Percentiles rank a stretch among this genome's conserved stretches.
Conservation (phyloP, 2,888 invertebrate species). For the Cataglyphis rosenhaueri region DNA sequence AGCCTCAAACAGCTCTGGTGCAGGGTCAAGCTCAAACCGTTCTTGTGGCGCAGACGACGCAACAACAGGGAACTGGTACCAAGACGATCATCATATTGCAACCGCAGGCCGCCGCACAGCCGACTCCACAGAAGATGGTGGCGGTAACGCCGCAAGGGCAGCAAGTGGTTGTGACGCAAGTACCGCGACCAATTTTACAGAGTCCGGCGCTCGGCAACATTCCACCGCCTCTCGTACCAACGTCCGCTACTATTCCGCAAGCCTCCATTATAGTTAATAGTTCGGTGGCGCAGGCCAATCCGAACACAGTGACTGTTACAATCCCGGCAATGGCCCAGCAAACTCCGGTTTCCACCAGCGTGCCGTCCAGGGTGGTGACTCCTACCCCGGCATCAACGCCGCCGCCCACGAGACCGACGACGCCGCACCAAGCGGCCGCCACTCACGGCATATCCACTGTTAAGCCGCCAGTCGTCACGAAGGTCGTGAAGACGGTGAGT, state of each 20-base stretch:
- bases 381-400: slow-evolving; percentile 84
- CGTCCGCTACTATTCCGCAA: slow-evolving; percentile 82
- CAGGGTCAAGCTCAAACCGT: slow-evolving; percentile 89
- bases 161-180: slow-evolving; percentile 88
- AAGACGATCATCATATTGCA: slow-evolving; percentile 91
- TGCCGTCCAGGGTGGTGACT: slow-evolving; percentile 82
- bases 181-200: slow-evolving; percentile 86
- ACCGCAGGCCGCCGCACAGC: slow-evolving; percentile 86
- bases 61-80: slow-evolving; percentile 88
- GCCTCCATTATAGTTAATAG: slow-evolving; percentile 83
- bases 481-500: slow-evolving; percentile 78
- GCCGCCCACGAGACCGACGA: slow-evolving; percentile 86
- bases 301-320: slow-evolving; percentile 81
- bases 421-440: slow-evolving; percentile 83
- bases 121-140: slow-evolving; percentile 87
- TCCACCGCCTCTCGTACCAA: slow-evolving; percentile 84
- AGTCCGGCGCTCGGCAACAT: slow-evolving; percentile 86
- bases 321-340: slow-evolving; percentile 82
- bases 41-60: slow-evolving; percentile 89
- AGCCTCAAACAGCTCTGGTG: slow-evolving; percentile 88
- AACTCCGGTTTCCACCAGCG: slow-evolving; percentile 78
- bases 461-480: slow-evolving; percentile 60
- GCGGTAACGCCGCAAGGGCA: slow-evolving; percentile 90
- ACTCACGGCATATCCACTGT: slow-evolving; percentile 81
- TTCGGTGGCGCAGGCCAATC: slow-evolving; percentile 79